phyloP scores from a whole-genome alignment of 2,888 invertebrate genomes.

The Spodoptera exigua region DNA sequence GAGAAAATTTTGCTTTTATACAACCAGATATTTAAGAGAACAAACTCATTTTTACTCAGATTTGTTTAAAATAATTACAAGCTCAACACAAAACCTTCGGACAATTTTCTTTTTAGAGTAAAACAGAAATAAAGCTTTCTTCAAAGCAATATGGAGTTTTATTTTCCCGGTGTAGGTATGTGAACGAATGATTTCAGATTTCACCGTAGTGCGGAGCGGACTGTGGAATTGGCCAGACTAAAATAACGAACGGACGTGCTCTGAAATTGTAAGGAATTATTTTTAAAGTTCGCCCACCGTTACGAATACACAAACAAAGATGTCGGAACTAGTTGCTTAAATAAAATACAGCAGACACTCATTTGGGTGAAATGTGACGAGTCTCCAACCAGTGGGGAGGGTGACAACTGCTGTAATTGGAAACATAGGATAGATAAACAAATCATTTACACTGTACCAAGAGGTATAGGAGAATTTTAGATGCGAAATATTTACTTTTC shows the following conservation, averaged over 20 bases:
- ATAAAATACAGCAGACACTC: constrained; percentile 38
- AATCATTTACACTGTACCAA: too few species aligned
- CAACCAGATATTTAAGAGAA: too few species aligned
- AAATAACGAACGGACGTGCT: constrained; percentile 84
- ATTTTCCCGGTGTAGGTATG: constrained; percentile 59
- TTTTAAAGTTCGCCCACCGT: constrained; percentile 70
- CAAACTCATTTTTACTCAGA: too few species aligned
- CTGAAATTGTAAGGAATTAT: constrained; percentile 81
- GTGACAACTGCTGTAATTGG: too few species aligned
- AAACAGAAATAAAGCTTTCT: constrained; percentile 54
- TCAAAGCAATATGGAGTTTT: constrained; percentile 51
- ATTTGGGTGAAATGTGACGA: too few species aligned
- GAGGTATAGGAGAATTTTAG: too few species aligned
- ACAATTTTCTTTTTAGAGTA: constrained; percentile 34
- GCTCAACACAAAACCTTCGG: constrained; percentile 16
- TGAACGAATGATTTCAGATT: constrained; percentile 72
- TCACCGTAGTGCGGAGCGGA: constrained; percentile 70
- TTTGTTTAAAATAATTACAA: neutral
- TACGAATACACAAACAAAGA: constrained; percentile 62
- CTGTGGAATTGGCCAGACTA: constrained; percentile 79
- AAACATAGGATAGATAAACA: too few species aligned
- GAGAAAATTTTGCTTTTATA: too few species aligned
- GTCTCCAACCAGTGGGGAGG: too few species aligned
- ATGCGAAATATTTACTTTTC: too few species aligned
- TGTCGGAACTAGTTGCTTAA: constrained; percentile 49